A percentile compares a stretch with the other conserved stretches of the same genome.
Evolutionary conservation across 2,797 vertebrate species (phyloP).

Genomic region (Mareca strepera): DNA sequence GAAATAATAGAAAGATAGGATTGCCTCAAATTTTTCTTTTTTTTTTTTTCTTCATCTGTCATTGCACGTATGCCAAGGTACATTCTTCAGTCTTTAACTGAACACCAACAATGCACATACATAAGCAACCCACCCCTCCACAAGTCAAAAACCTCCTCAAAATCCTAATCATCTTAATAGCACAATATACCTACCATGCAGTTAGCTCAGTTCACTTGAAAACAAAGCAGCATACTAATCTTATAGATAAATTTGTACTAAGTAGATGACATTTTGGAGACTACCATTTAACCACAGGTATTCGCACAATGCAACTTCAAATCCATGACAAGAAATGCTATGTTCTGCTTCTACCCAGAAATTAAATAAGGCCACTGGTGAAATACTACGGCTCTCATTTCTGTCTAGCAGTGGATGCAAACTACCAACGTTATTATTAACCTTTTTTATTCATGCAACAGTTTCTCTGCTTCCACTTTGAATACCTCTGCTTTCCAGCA

Average conservation of each 20-base stretch:
- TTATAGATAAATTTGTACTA: background rate
- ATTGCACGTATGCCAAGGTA: background rate
- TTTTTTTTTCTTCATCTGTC: background rate
- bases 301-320: background rate
- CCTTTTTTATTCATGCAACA: background rate
- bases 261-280: background rate
- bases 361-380: background rate
- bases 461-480: background rate
- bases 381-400: background rate
- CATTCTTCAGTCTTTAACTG: background rate
- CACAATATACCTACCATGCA: background rate
- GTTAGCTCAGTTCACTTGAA: background rate
- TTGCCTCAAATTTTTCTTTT: background rate
- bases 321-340: background rate
- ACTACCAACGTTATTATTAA: background rate
- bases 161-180: background rate
- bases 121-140: background rate
- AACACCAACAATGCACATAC: background rate
- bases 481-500: background rate
- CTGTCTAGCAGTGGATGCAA: background rate
- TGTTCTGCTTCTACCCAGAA: background rate
- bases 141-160: background rate
- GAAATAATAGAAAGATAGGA: background rate
- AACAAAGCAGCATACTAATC: background rate
- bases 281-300: background rate